A percentile compares a stretch with the other conserved stretches of the same genome.
phyloP scores from a whole-genome alignment of 2,888 invertebrate genomes.

The Noctua fimbriata region DNA sequence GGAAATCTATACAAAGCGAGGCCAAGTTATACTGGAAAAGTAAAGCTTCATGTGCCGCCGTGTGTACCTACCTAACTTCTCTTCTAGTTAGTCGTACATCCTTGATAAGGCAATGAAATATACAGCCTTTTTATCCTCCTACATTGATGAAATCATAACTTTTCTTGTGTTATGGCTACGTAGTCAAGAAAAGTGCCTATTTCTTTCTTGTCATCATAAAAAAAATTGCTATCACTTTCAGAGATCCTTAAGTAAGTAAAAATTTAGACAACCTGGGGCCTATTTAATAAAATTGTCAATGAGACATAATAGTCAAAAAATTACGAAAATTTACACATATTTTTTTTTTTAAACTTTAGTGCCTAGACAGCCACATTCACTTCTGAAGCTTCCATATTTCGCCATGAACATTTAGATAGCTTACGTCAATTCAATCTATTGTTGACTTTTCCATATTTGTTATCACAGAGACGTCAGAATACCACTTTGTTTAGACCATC shows the following conservation, averaged over 20 bases:
- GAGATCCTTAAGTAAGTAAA: neutral
- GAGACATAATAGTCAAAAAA: neutral
- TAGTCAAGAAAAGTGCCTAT: conserved; percentile 11
- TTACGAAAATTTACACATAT: neutral
- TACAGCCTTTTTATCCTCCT: conserved; percentile 9
- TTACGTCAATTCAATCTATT: neutral
- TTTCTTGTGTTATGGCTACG: conserved; percentile 3
- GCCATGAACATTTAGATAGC: neutral
- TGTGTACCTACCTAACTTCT: neutral
- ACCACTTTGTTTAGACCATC: neutral
- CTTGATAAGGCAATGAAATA: conserved; percentile 31
- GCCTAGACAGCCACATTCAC: neutral
- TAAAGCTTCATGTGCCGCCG: too few relatives aligned
- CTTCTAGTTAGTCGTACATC: neutral
- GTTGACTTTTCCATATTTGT: neutral
- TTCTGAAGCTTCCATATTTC: neutral
- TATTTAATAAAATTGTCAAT: neutral
- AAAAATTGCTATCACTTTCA: neutral
- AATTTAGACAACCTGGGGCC: neutral
- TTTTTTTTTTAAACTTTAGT: neutral
- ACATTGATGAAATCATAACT: conserved; percentile 34
- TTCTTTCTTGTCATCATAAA: neutral
- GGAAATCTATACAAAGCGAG: too few relatives aligned
- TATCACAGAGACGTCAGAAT: neutral
- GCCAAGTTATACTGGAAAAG: too few relatives aligned